Percentiles rank a stretch among this genome's conserved stretches.
These are phyloP conservation scores for Vidua macroura DNA, from an alignment of 2,113 vertebrate species.

Conservation along the genomic window DNA sequence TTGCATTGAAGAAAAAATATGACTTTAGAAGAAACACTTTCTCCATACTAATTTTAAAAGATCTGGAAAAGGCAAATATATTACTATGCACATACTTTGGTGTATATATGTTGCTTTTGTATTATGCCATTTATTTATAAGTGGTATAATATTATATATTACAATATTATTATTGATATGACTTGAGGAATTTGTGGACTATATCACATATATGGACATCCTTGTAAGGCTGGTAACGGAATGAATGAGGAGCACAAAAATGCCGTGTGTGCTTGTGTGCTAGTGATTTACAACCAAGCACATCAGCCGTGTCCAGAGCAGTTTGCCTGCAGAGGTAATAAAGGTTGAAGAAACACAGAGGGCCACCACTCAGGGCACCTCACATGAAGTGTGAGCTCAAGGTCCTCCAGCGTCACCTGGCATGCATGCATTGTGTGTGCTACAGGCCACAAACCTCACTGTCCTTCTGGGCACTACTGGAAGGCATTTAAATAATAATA, in stretches of 20 bases:
- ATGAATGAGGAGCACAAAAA: neutral
- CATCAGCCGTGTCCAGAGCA: neutral
- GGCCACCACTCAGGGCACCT: neutral
- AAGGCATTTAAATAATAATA: neutral
- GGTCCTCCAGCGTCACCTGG: neutral
- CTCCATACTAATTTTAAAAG: neutral
- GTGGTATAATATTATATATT: neutral
- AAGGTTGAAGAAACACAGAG: neutral
- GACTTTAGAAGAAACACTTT: neutral
- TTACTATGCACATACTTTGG: neutral
- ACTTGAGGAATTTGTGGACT: neutral
- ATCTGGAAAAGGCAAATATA: neutral
- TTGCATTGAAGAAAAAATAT: neutral
- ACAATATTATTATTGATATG: neutral
- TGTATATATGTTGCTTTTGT: neutral
- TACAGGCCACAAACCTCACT: rapidly evolving
- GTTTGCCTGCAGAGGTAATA: neutral
- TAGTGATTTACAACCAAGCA: neutral
- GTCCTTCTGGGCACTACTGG: neutral
- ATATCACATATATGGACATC: neutral
- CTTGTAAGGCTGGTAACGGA: neutral
- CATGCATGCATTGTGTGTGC: neutral
- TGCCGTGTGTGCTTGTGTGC: neutral
- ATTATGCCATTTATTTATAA: neutral
- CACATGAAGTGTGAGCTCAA: rapidly evolving